A percentile compares a stretch with the other conserved stretches of the same genome.
Conservation (phyloP, 2,888 invertebrate genomes). For the Drosophila cracens region DNA sequence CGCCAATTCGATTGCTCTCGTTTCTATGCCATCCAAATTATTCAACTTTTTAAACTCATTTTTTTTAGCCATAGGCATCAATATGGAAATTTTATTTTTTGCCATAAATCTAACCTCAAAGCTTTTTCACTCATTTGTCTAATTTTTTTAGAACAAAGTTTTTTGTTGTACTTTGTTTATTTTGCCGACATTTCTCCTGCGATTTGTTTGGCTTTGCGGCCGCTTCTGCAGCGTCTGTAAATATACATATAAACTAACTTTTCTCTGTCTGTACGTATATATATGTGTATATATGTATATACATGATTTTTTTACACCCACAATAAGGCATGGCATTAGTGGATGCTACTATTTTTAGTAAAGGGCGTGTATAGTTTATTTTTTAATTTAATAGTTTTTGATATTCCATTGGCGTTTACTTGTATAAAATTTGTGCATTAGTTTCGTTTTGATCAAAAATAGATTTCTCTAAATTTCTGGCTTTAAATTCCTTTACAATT, state of each 20-base stretch:
- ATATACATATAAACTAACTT: constrained; percentile 60
- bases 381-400: constrained; percentile 60
- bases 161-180: constrained; percentile 66
- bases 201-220: constrained; percentile 63
- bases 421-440: constrained; percentile 57
- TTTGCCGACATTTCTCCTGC: constrained; percentile 57
- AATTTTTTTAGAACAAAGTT: constrained; percentile 38
- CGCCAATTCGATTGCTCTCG: constrained; percentile 51
- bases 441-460: constrained; percentile 38
- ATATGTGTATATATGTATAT: constrained; percentile 1
- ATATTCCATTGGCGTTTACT: constrained; percentile 43
- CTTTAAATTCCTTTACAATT: constrained; percentile 2
- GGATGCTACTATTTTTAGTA: constrained; percentile 66
- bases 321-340: constrained; percentile 12
- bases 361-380: constrained; percentile 74
- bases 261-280: constrained; percentile 14
- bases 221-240: constrained; percentile 33
- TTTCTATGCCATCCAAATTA: constrained; percentile 59
- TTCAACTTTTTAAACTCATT: constrained; percentile 21
- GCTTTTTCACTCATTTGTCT: constrained; percentile 79
- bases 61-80: constrained; percentile 22
- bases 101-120: constrained; percentile 76
- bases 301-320: constrained; percentile 7
- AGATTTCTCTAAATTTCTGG: constrained; percentile 4
- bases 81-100: constrained; percentile 70